Percentiles rank a stretch among this genome's conserved stretches.
phyloP scores from a whole-genome alignment of 2,113 vertebrate genomes.

The Leucosticte australis region DNA sequence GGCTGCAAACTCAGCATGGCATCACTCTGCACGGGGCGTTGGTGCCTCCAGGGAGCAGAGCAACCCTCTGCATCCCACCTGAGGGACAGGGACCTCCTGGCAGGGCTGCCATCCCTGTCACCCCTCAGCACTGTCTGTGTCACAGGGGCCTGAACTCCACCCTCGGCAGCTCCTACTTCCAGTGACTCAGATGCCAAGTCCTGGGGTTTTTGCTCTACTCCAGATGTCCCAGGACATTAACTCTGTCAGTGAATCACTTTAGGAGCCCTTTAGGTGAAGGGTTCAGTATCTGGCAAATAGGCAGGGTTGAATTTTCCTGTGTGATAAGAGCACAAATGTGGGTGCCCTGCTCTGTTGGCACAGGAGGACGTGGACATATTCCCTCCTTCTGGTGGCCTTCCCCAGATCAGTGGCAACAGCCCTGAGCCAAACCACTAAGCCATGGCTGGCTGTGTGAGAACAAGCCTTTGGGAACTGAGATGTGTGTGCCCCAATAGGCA shows the following conservation, averaged over 20 bases:
- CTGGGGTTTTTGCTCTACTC: neutral
- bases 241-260: neutral
- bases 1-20: neutral
- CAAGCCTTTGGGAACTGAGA: neutral
- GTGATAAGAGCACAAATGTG: neutral
- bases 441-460: neutral
- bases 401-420: neutral
- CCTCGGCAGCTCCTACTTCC: neutral
- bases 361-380: neutral
- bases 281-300: neutral
- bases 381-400: neutral
- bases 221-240: rapidly evolving
- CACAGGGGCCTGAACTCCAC: rapidly evolving
- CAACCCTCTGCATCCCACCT: neutral
- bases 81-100: rapidly evolving
- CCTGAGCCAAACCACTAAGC: neutral
- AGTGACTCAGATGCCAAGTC: rapidly evolving
- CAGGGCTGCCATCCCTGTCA: neutral
- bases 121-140: neutral
- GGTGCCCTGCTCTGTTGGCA: neutral
- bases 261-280: neutral
- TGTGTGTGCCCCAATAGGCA: neutral
- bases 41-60: neutral
- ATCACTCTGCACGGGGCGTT: rapidly evolving
- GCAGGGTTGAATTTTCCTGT: neutral